Evolutionary conservation across 2,113 vertebrate species (phyloP).

Genomic region (Motacilla alba): DNA sequence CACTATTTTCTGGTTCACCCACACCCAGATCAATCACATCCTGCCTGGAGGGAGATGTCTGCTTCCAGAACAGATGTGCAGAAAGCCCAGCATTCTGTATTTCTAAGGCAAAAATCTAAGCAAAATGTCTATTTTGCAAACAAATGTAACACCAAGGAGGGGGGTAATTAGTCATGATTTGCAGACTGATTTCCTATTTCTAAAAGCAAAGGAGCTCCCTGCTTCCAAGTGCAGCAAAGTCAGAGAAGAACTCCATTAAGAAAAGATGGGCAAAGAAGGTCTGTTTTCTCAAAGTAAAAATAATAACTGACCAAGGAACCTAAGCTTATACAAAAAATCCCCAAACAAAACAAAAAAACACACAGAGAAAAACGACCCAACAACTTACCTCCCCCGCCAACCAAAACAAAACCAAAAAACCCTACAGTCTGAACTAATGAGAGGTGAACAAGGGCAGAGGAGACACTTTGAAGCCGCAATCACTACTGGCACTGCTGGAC

Average conservation of each 20-base stretch:
- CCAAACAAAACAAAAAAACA: background rate
- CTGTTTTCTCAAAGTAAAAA: background rate
- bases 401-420: background rate
- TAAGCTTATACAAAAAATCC: background rate
- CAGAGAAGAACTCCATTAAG: background rate
- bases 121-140: background rate
- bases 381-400: background rate
- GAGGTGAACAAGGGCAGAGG: background rate
- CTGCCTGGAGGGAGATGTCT: background rate
- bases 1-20: background rate
- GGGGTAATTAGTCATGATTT: background rate
- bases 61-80: background rate
- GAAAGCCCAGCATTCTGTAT: background rate
- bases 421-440: background rate
- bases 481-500: background rate
- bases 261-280: background rate
- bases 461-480: background rate
- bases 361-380: background rate
- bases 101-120: background rate
- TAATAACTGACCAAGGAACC: background rate
- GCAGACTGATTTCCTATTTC: background rate
- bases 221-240: background rate
- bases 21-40: background rate
- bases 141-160: background rate
- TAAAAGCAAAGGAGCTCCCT: background rate